Percentiles rank a stretch among this genome's conserved stretches.
These are phyloP conservation scores for Streptopelia turtur DNA, from an alignment of 2,797 vertebrate species.

Conservation along the genomic window DNA sequence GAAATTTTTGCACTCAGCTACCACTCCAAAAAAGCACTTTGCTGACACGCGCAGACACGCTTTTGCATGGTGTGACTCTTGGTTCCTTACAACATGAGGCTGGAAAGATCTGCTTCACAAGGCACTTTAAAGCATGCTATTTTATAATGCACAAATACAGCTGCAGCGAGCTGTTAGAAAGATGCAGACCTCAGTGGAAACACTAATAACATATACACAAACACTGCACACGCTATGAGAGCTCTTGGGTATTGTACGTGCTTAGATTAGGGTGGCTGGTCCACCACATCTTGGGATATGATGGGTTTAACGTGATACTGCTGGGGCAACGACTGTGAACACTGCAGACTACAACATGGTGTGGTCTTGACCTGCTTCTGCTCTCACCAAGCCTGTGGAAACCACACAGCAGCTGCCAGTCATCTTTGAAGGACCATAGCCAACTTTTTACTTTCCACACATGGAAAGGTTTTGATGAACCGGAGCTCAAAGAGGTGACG, in stretches of 20 bases:
- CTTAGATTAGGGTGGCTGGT: neutral
- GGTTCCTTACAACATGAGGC: neutral
- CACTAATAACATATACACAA: rapidly evolving
- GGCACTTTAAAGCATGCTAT: neutral
- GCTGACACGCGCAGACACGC: neutral
- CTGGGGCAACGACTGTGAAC: rapidly evolving
- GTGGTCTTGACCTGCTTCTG: neutral
- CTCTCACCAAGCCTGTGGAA: neutral
- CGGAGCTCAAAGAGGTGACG: neutral
- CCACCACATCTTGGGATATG: neutral
- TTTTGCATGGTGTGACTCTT: neutral
- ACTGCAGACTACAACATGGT: neutral
- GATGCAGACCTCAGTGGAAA: conserved; percentile 33
- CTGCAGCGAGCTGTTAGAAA: neutral
- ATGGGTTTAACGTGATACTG: neutral
- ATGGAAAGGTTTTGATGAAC: neutral
- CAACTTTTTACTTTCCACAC: neutral
- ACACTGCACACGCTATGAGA: neutral
- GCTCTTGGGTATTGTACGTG: neutral
- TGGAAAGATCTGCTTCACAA: conserved; percentile 26
- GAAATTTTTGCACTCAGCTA: conserved; percentile 1
- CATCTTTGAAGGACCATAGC: neutral
- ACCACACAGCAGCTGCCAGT: neutral
- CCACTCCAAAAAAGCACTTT: neutral
- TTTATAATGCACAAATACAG: neutral